Evolutionary conservation across 2,113 vertebrate genomes (phyloP).

Genomic region (Aythya baeri): DNA sequence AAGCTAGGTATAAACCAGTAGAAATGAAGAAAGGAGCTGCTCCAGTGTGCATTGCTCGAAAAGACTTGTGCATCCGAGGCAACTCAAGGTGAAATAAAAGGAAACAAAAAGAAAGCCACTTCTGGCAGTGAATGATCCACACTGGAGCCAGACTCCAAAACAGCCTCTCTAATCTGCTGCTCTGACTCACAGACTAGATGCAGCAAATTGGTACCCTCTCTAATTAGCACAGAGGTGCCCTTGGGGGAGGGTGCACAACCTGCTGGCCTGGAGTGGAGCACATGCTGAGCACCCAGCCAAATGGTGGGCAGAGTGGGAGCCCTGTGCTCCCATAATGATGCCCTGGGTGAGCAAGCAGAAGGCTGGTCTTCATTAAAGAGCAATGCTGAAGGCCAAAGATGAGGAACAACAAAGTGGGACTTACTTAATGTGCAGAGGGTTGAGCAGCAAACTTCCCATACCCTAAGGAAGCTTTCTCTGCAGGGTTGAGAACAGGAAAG

Average conservation of each 20-base stretch:
- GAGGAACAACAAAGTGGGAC: neutral
- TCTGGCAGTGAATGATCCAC: neutral
- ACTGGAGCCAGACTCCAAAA: neutral
- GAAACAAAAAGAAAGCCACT: neutral
- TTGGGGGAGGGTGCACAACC: fast-evolving
- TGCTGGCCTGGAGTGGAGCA: fast-evolving
- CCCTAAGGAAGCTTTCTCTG: neutral
- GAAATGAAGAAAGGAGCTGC: neutral
- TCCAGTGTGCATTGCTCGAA: neutral
- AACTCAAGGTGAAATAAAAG: neutral
- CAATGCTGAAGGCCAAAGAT: neutral
- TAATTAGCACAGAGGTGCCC: neutral
- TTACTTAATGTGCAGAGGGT: fast-evolving
- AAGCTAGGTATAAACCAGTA: neutral
- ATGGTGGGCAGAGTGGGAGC: neutral
- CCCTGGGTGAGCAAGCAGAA: neutral
- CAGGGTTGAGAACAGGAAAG: neutral
- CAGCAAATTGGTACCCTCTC: neutral
- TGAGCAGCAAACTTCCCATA: fast-evolving
- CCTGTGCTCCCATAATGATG: fast-evolving
- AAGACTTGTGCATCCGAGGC: neutral
- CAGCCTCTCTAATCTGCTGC: neutral
- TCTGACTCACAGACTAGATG: neutral
- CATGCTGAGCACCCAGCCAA: neutral
- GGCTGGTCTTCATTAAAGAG: neutral